Base-by-base conservation (phyloP, 2,888 invertebrate species). In the Acronicta psi region DNA sequence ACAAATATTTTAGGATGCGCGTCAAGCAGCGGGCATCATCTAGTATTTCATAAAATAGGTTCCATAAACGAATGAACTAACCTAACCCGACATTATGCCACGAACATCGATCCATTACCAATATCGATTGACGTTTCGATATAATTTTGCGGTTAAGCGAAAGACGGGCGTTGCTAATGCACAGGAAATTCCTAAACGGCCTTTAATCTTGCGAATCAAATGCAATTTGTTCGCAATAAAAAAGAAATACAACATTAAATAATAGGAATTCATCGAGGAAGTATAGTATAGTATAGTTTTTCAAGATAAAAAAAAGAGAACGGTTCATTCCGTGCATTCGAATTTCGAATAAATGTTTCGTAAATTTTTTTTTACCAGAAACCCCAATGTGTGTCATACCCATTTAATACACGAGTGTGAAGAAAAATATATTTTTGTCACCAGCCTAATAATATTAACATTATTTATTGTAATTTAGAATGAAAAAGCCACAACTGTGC, bases 61-160 rank as follows among this genome's bases (percentile, higher is more conserved):
- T 29, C 11, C 34, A 34, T 7, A 34, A 6, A n/a, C 13, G 3
- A n/a, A 34, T 34, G 34, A n/a, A 34, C 29, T 29, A 29, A 29
- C 11, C 11, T 11, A 29, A 29, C 11, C 29, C 6, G 13, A 57
- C 14, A 8, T 46, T 34, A 36, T 38, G 25, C 38, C 36, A 54
- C n/a, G 16, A 44, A 34, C 31, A 63, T 47, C 53, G 44, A 53
- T 64, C 11, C 5, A 46, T 59, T 53, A 23, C 29, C 23, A 34
- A 20, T 54, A 44, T 54, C 46, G 47, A 56, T 38, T 20, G 43
- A 46, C 38, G 41, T 50, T 60, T 62, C 60, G 17, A 53, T 50
- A 29, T 55, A 56, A 74, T 69, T 55, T 54, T 77, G 61, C 53
- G 77, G 63, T 69, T 59, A 42, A 59, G 17, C 41, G 38, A 45